phyloP scores from a whole-genome alignment of 2,797 vertebrate species.

The Coranthus polyacanthus region DNA sequence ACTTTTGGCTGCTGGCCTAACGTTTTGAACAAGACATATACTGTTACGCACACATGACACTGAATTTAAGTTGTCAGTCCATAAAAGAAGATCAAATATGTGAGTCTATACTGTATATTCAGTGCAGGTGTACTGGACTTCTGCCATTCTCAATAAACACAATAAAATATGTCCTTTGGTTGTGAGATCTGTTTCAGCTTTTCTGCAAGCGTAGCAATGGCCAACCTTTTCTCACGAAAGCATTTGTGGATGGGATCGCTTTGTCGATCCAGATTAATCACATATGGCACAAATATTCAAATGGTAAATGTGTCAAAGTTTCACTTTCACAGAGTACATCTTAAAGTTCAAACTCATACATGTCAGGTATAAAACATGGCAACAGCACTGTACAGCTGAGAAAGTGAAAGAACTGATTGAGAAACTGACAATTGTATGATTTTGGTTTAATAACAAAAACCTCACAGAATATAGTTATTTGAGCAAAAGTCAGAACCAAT shows the following conservation, averaged over 20 bases:
- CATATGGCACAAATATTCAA: too few relatives aligned
- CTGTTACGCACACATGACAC: neutral
- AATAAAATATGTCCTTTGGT: neutral
- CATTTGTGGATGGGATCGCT: too few relatives aligned
- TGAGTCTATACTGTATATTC: neutral
- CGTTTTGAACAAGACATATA: neutral
- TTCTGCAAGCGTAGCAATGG: too few relatives aligned
- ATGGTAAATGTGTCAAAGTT: too few relatives aligned
- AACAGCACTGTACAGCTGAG: constrained; percentile 1
- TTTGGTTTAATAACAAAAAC: neutral
- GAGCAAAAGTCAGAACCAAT: constrained; percentile 19
- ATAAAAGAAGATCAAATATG: neutral
- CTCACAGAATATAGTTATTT: neutral
- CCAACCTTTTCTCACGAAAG: too few relatives aligned
- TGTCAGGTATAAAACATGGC: too few relatives aligned
- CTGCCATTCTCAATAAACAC: neutral
- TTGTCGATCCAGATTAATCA: too few relatives aligned
- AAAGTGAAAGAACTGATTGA: neutral
- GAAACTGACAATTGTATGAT: neutral
- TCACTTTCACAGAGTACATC: neutral
- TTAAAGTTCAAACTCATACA: neutral
- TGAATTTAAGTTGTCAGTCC: neutral
- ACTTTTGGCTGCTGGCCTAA: neutral
- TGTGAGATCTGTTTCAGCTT: constrained; percentile 84
- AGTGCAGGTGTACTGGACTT: constrained; percentile 2